phyloP scores from a whole-genome alignment of 53 echinoderm and acorn worm genomes.

The Hippasteria phrygiana region DNA sequence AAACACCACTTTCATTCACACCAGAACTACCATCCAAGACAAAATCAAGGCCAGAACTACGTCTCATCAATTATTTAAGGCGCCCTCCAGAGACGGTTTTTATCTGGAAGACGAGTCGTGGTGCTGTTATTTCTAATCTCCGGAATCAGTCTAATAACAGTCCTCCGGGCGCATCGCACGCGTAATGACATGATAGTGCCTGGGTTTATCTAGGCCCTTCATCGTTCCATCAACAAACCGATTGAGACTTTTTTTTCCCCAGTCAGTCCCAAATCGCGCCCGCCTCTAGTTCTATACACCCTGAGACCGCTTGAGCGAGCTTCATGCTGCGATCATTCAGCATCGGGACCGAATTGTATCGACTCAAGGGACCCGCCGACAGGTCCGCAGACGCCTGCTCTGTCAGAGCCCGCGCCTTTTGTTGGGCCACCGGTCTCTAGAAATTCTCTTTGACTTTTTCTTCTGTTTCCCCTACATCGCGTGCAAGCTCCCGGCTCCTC shows the following conservation, averaged over 20 bases:
- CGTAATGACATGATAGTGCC: too few relatives aligned
- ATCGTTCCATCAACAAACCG: conserved; percentile 18
- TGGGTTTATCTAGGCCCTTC: conserved; percentile 10
- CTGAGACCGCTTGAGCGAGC: neutral
- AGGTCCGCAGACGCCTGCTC: conserved; percentile 40
- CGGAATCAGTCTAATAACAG: neutral
- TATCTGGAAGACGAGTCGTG: too few relatives aligned
- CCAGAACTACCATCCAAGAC: too few relatives aligned
- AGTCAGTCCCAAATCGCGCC: neutral
- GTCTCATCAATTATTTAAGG: neutral
- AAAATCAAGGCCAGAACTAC: too few relatives aligned
- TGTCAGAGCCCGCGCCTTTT: neutral
- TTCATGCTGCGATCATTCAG: neutral
- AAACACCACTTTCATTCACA: too few relatives aligned
- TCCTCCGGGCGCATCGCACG: neutral
- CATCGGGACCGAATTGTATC: conserved; percentile 46
- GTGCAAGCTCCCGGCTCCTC: conserved; percentile 37
- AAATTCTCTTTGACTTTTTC: neutral
- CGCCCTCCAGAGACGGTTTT: neutral
- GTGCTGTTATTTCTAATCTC: neutral
- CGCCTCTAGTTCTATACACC: too few relatives aligned
- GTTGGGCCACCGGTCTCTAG: neutral
- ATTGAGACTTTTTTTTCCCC: neutral
- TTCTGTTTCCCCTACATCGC: neutral
- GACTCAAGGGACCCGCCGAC: conserved; percentile 19